phyloP scores from a whole-genome alignment of 2,113 vertebrate genomes.

The Colaptes auratus region DNA sequence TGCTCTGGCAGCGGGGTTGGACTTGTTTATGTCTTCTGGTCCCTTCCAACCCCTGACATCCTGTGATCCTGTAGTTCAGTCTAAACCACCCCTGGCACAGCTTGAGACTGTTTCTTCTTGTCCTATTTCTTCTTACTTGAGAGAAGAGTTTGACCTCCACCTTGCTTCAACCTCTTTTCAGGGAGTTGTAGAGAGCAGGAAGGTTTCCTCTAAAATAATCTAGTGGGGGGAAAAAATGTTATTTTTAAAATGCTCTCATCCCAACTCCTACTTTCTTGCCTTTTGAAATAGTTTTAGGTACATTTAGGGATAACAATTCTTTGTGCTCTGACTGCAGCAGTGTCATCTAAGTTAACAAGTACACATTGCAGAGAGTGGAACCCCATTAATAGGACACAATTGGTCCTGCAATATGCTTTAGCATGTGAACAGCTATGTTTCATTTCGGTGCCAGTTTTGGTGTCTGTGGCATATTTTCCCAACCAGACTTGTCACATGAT shows the following conservation, averaged over 20 bases:
- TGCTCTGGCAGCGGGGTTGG: too few species aligned
- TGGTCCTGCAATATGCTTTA: neutral
- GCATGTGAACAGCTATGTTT: neutral
- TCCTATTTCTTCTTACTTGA: too few species aligned
- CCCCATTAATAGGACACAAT: neutral
- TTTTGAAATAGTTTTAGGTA: neutral
- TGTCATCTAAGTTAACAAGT: neutral
- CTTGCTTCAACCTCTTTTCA: too few species aligned
- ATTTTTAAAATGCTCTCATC: neutral
- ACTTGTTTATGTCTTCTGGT: too few species aligned
- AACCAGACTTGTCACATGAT: accelerated
- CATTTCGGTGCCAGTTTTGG: neutral
- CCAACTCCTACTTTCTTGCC: neutral
- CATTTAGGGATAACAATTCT: neutral
- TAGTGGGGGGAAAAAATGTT: too few species aligned
- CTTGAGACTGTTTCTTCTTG: too few species aligned
- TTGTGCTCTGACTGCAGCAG: neutral
- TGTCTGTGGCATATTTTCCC: neutral
- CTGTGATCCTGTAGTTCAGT: too few species aligned
- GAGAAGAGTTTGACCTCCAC: too few species aligned
- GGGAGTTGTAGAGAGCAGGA: too few species aligned
- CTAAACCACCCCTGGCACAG: too few species aligned
- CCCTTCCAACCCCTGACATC: too few species aligned
- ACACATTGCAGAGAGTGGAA: neutral
- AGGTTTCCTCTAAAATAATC: too few species aligned